Percentiles rank a stretch among this genome's conserved stretches.
Conservation (phyloP, 2,113 vertebrate species). For the Urocolius indicus region DNA sequence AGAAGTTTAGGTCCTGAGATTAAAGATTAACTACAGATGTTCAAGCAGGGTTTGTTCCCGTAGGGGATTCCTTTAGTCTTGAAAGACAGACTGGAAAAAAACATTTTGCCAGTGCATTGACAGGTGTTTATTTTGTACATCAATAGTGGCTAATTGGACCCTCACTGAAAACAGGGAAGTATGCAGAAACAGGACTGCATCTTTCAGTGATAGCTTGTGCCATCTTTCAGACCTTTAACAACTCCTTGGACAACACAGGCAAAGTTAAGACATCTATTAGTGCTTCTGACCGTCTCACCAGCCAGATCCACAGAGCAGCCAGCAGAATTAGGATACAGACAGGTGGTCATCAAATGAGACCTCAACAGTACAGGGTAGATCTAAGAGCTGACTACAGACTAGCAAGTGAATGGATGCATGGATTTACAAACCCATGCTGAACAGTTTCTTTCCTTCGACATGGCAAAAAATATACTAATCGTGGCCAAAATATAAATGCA, state of each 20-base stretch:
- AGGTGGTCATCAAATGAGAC: background rate
- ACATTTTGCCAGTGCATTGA: background rate
- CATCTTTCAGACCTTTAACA: background rate
- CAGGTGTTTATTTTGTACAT: background rate
- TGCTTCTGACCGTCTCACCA: background rate
- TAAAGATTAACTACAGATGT: background rate
- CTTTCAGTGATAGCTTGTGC: background rate
- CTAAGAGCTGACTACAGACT: background rate
- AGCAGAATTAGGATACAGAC: background rate
- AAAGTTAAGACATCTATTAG: background rate
- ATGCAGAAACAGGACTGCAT: background rate
- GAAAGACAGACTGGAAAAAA: background rate
- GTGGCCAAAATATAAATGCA: background rate
- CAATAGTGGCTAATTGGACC: background rate
- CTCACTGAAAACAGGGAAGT: background rate
- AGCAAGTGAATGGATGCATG: background rate
- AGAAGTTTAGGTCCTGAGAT: background rate
- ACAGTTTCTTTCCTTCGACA: background rate
- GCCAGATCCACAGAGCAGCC: background rate
- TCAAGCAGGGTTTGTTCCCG: background rate
- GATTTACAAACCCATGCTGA: background rate
- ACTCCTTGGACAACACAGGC: background rate
- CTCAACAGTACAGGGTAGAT: background rate
- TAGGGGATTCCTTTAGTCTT: background rate
- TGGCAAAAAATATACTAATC: background rate